Base-by-base conservation (phyloP, 2,888 invertebrate genomes). In the Polyommatus iphigenia region DNA sequence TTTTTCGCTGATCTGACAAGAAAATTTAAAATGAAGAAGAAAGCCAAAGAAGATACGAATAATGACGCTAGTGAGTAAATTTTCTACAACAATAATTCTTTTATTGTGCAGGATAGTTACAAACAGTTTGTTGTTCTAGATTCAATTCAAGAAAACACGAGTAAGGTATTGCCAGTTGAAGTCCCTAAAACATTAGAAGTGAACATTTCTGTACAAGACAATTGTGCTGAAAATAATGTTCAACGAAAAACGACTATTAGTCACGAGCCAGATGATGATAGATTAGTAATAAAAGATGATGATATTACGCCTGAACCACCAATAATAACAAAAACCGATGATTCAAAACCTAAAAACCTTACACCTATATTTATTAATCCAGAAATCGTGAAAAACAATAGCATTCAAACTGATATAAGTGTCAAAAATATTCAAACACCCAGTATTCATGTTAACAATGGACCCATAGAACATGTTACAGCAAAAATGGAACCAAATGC, bases 1-100 rank as follows among this genome's bases (percentile, higher is more conserved):
- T 93, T 93, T 81, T 84, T 94, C 75, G 86, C 90, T 18, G 92
- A 92, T 80, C 81, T 93, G 77, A 87, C 91, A 10, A 87, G 86
- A 83, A 92, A 88, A 83, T 82, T 92, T 78, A 89, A 89, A 6
- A 84, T 83, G 2, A 91, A 87, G 82, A 89, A 86, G 80, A 89
- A 84, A 80, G 84, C 88, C 80, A 89, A 88, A 79, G 67, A 67
- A 32, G 67, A 67, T 4, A 29, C 29, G 3, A 29, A 24, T 29
- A 15, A 15, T 67, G 20, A 10, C 4, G 62, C 13, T 20, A 67
- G 24, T 24, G 13, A 67, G 62, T 24, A 29, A 3, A 15, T 29
- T 24, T 0, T 10, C 4, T 24, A 67, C 24, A 67, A 67, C 7
- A 72, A 62, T 32, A 54, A 24, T 57, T 10, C 7, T 10, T 41